Conservation (phyloP, 2,113 vertebrate genomes). For the Antigone vipio region DNA sequence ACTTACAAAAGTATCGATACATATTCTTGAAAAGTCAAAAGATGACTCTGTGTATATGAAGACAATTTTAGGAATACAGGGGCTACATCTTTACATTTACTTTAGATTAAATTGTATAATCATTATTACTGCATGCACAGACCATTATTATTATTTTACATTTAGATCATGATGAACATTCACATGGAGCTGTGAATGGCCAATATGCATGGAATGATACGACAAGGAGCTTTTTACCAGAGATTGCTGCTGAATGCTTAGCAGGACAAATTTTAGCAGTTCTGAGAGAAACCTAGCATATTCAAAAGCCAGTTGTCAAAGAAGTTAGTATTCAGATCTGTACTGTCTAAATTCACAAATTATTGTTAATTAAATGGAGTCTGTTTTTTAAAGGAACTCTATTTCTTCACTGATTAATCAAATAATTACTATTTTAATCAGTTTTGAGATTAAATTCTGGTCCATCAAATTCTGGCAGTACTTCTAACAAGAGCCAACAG, state of each 20-base stretch:
- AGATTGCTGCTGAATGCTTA: not conserved
- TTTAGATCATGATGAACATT: not conserved
- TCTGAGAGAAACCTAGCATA: not conserved
- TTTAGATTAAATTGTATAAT: not conserved
- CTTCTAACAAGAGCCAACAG: not conserved
- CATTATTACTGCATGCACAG: not conserved
- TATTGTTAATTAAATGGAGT: not conserved
- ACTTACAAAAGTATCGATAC: not conserved
- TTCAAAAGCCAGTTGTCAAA: not conserved
- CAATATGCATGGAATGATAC: not conserved
- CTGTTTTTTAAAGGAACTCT: not conserved
- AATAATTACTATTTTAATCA: not conserved
- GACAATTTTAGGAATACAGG: not conserved
- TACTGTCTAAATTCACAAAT: not conserved
- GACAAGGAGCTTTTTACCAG: not conserved
- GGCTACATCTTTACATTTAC: not conserved
- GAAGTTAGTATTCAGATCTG: not conserved
- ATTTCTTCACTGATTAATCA: not conserved
- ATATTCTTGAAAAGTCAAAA: not conserved
- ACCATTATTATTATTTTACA: not conserved
- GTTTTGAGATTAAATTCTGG: not conserved
- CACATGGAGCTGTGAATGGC: not conserved
- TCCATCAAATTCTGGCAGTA: not conserved
- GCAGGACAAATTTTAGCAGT: not conserved
- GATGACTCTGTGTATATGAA: not conserved